Evolutionary conservation across 2,797 vertebrate genomes (phyloP).

Genomic region (Lepilemur ruficaudatus): DNA sequence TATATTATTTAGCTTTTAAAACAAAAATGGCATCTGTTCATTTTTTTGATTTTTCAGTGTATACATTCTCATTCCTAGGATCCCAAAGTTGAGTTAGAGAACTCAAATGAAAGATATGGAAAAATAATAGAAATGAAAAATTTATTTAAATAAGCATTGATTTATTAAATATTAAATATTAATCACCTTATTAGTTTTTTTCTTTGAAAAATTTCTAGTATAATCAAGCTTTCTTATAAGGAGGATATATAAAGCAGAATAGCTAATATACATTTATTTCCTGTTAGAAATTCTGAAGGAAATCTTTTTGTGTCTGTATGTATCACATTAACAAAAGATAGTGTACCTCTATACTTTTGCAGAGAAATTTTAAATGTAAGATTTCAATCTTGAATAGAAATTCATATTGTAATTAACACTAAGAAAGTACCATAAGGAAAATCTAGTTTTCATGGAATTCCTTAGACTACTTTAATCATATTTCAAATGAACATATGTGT

Average conservation of each 20-base stretch:
- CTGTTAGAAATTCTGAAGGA: conserved; percentile 36
- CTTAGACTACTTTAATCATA: conserved; percentile 11
- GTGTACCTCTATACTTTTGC: neutral
- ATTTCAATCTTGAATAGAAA: conserved; percentile 52
- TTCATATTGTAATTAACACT: conserved; percentile 7
- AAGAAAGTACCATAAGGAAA: neutral
- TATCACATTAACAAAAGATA: conserved; percentile 16
- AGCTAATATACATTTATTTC: conserved; percentile 29
- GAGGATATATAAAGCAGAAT: neutral
- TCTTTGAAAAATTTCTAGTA: conserved; percentile 17
- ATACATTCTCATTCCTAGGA: neutral
- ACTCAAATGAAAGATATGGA: neutral
- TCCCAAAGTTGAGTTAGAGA: neutral
- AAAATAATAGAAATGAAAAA: conserved; percentile 29
- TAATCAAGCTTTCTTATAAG: conserved; percentile 36
- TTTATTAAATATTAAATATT: conserved; percentile 44
- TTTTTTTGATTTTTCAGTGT: neutral
- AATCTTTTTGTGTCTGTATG: neutral
- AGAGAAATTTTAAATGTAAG: conserved; percentile 33
- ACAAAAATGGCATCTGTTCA: neutral
- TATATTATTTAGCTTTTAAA: conserved; percentile 26
- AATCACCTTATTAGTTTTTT: conserved; percentile 9
- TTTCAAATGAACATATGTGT: conserved; percentile 43
- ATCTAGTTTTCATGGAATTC: conserved; percentile 41
- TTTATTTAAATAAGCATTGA: conserved; percentile 9